Percentiles rank a stretch among this genome's conserved stretches.
These are phyloP conservation scores for Morelia viridis DNA, from an alignment of 2,797 vertebrate genomes.

Conservation along the genomic window DNA sequence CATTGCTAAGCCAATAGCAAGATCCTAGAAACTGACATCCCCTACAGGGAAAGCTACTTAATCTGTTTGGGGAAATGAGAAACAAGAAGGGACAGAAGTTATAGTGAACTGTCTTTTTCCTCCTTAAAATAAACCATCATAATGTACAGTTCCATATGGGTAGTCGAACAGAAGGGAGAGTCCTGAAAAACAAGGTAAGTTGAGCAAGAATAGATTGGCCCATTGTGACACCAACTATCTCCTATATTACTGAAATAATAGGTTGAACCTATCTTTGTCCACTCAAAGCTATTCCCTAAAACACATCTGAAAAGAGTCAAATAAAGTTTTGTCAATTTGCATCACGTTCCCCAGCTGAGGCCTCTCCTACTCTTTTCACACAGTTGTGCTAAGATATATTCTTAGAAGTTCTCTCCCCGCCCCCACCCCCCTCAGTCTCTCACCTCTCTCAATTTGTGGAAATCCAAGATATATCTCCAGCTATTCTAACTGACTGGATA, in stretches of 20 bases:
- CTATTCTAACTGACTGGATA: background rate
- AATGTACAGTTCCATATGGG: background rate
- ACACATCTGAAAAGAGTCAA: background rate
- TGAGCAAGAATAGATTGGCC: background rate
- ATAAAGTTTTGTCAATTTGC: background rate
- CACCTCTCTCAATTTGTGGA: background rate
- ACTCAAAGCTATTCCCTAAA: background rate
- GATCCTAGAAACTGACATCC: background rate
- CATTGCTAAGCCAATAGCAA: background rate
- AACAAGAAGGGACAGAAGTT: background rate
- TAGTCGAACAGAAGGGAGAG: background rate
- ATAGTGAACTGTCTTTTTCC: background rate
- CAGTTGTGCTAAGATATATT: background rate
- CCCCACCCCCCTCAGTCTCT: too few relatives aligned
- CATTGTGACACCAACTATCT: background rate
- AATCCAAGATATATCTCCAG: background rate
- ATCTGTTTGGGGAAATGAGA: conserved; percentile 8
- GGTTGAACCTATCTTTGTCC: background rate
- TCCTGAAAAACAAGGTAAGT: background rate
- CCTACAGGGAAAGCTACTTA: conserved; percentile 12
- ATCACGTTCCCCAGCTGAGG: background rate
- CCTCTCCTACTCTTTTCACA: background rate
- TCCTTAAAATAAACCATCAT: background rate
- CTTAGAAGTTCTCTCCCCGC: background rate
- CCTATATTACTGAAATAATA: background rate